These are phyloP conservation scores for Sciurus carolinensis DNA, from an alignment of 2,797 vertebrate species.

Conservation along the genomic window DNA sequence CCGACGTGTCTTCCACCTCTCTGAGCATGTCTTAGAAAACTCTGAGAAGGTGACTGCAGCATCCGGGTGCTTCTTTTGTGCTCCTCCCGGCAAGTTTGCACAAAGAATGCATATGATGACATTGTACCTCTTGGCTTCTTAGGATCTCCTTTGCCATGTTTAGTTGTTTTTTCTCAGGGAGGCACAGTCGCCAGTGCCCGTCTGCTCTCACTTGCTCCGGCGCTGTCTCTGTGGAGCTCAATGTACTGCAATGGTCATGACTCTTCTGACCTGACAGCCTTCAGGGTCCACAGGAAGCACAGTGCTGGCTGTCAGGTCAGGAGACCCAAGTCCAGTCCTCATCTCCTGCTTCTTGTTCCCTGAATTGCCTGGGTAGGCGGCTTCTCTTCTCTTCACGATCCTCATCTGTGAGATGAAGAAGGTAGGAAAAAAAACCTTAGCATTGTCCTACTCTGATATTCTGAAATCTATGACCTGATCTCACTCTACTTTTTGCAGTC, in stretches of 20 bases:
- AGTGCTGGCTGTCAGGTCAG: too few species aligned
- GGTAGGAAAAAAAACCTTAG: not conserved
- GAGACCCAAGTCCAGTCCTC: not conserved
- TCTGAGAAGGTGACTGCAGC: not conserved
- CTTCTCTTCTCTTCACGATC: not conserved
- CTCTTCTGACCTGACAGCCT: too few species aligned
- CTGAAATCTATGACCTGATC: not conserved
- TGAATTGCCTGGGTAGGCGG: not conserved
- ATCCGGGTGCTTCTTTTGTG: not conserved
- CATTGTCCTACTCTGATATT: not conserved
- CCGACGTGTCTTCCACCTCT: not conserved
- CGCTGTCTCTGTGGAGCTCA: not conserved
- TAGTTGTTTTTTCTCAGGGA: not conserved
- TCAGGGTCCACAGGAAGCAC: too few species aligned
- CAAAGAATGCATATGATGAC: too few species aligned
- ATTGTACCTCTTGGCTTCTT: not conserved
- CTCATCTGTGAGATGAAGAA: not conserved
- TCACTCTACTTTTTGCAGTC: not conserved
- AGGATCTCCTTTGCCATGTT: not conserved
- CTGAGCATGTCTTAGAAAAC: not conserved
- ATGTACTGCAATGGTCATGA: not conserved
- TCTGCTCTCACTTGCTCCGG: too few species aligned
- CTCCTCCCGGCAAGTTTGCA: not conserved
- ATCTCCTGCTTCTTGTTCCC: fast-evolving
- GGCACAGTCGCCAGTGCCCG: too few species aligned